Percentiles rank a stretch among this genome's conserved stretches.
These are phyloP conservation scores for Thripadectes ignobilis DNA, from an alignment of 2,797 vertebrate species.

Conservation along the genomic window DNA sequence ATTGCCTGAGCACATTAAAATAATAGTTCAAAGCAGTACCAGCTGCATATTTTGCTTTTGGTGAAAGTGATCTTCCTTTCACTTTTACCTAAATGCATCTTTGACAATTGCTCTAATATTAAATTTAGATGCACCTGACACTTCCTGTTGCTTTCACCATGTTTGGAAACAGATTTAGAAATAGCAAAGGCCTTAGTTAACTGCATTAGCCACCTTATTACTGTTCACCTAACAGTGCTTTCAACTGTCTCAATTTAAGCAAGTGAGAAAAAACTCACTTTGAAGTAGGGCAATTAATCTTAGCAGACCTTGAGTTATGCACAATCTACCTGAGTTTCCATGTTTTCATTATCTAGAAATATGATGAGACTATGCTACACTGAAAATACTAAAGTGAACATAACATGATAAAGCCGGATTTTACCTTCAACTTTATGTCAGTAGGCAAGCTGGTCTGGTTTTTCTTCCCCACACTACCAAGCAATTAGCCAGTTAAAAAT, in stretches of 20 bases:
- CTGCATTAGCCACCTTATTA: not conserved
- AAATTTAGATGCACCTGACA: constrained; percentile 1
- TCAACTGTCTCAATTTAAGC: not conserved
- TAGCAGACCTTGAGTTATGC: not conserved
- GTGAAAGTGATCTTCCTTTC: not conserved
- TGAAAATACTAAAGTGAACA: not conserved
- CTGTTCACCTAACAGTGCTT: not conserved
- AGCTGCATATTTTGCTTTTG: not conserved
- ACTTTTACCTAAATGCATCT: constrained; percentile 9
- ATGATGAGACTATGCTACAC: not conserved
- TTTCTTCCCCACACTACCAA: not conserved
- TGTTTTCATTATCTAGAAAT: not conserved
- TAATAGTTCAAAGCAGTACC: constrained; percentile 20
- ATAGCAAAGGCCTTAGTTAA: not conserved
- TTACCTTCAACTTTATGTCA: not conserved
- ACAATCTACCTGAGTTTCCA: not conserved
- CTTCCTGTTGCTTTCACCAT: not conserved
- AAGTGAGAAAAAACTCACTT: not conserved
- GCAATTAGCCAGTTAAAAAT: not conserved
- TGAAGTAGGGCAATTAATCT: not conserved
- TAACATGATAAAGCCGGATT: not conserved
- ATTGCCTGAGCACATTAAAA: not conserved
- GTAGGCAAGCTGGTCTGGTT: not conserved
- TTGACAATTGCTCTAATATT: constrained; percentile 16
- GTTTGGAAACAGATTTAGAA: not conserved